A percentile compares a stretch with the other conserved stretches of the same genome.
These are phyloP conservation scores for Scaptomyza graminum DNA, from an alignment of 1,140 invertebrate species.

Conservation along the genomic window DNA sequence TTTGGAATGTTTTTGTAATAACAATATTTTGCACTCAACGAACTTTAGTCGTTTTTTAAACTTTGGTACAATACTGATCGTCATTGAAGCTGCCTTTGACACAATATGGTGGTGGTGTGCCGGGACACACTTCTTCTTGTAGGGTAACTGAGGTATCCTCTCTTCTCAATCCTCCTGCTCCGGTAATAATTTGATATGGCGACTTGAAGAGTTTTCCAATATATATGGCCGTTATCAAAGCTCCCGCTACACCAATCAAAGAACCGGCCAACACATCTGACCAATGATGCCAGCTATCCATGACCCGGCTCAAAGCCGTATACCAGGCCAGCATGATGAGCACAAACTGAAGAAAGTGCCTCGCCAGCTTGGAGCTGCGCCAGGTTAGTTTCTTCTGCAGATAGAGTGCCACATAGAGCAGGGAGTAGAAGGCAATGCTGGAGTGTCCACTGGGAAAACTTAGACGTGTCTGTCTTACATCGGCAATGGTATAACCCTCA, in stretches of 20 bases:
- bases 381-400: conserved; percentile 90
- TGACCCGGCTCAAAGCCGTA: conserved; percentile 72
- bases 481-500: conserved; percentile 84
- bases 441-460: conserved; percentile 94
- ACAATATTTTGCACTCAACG: conserved; percentile 1
- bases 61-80: conserved; percentile 73
- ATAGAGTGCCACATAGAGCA: conserved; percentile 92
- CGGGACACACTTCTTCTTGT: conserved; percentile 68
- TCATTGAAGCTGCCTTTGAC: conserved; percentile 54
- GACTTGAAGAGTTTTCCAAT: conserved; percentile 60
- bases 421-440: conserved; percentile 90
- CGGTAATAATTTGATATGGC: conserved; percentile 20
- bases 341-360: conserved; percentile 90
- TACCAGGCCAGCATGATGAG: conserved; percentile 84
- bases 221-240: conserved; percentile 65
- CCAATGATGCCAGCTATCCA: conserved; percentile 82
- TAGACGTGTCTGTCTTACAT: conserved; percentile 89
- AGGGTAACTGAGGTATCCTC: conserved; percentile 72
- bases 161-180: conserved; percentile 37
- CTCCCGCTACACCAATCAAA: conserved; percentile 58
- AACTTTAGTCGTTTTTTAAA: conserved; percentile 25
- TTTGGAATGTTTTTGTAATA: conserved; percentile 56
- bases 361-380: conserved; percentile 89
- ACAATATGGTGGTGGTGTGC: conserved; percentile 71
- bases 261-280: conserved; percentile 71